These are phyloP conservation scores for Cryptoblepharus egeriae DNA, from an alignment of 2,797 vertebrate genomes.

Conservation along the genomic window DNA sequence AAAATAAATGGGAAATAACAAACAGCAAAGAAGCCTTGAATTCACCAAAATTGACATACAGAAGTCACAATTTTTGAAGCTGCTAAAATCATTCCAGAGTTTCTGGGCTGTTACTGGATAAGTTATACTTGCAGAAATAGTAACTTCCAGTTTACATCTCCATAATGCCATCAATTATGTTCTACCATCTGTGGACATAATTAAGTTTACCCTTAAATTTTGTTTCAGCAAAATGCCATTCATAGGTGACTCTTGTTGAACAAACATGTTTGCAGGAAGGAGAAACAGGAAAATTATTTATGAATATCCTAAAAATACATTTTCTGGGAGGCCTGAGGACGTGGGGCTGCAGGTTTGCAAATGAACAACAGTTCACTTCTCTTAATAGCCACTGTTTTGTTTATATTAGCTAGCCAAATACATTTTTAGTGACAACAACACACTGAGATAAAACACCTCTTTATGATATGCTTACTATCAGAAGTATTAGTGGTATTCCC, in stretches of 20 bases:
- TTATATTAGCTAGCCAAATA: neutral
- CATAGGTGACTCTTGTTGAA: conserved; percentile 71
- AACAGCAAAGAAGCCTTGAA: conserved; percentile 10
- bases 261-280: conserved; percentile 64
- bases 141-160: conserved; percentile 72
- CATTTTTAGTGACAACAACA: neutral
- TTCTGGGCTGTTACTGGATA: conserved; percentile 61
- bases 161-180: conserved; percentile 75
- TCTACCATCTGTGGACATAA: conserved; percentile 77
- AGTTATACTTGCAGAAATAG: conserved; percentile 71
- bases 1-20: conserved; percentile 23
- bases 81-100: conserved; percentile 57
- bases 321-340: conserved; percentile 26
- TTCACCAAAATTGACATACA: conserved; percentile 38
- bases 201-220: conserved; percentile 78
- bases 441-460: neutral
- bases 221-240: conserved; percentile 73
- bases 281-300: conserved; percentile 62
- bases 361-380: neutral
- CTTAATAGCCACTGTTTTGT: conserved; percentile 8
- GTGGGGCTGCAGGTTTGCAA: conserved; percentile 10
- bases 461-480: neutral
- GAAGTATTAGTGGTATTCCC: neutral
- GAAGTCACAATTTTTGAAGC: conserved; percentile 42
- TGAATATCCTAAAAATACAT: conserved; percentile 54